Base-by-base conservation (phyloP, 2,888 invertebrate genomes). In the Hirtodrosophila histrioides region DNA sequence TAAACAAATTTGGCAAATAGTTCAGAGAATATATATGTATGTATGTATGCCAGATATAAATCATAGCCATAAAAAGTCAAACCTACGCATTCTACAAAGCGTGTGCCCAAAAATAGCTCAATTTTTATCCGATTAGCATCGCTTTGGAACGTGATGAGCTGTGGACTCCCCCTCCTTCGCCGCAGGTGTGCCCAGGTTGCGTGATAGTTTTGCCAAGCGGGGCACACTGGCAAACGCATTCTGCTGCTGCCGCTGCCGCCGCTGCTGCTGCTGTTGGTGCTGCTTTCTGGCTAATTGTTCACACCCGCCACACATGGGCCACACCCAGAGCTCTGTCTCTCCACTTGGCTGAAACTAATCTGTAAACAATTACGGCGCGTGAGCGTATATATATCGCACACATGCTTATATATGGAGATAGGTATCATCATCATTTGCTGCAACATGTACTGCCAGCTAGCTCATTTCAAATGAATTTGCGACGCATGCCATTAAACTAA, bases 91-190 rank as follows among this genome's bases (percentile, higher is more conserved):
- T 44, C 71, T 66, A 55, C 41, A 37, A 69, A 77, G 82, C 85
- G 71, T 64, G 85, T 81, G 86, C 64, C 81, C 85, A 87, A 87
- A 81, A 81, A 81, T 81, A 78, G 85, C 71, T 62, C 39, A 77
- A 63, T 36, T 69, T 31, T 69, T 45, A 17, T 51, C 17, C 73
- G 87, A 80, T 86, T 84, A 84, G 65, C 74, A 86, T 73, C 78
- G 41, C 31, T 23, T 10, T 46, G 69, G 62, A 68, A 86, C 86
- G 80, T 79, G 84, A 75, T 71, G 86, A 79, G 72, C 61, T 51
- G 37, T 37, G 31, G n/a, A 17, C 39, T 7, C 4, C 37, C 10
- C 36, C 29, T 29, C 45, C 12, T 31, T 24, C 12, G 4, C 29
- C 23, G 41, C 40, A 51, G 60, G 60, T 74, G 74, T 64, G 78